These are phyloP conservation scores for Tromatobia lineatoria DNA, from an alignment of 2,888 invertebrate species.

Conservation along the genomic window DNA sequence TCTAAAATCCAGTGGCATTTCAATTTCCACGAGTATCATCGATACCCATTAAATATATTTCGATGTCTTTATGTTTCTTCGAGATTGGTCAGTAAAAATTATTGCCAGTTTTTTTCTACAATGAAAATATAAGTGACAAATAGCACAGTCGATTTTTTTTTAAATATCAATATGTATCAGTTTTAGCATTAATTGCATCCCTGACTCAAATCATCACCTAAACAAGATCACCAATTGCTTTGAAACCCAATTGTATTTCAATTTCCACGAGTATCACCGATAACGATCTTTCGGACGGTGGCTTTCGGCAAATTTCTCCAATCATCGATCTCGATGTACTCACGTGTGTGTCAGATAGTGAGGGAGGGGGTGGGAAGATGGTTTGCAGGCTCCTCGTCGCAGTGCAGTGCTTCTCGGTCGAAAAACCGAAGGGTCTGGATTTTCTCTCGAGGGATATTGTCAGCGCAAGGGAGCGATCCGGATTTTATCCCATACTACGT, in stretches of 20 bases:
- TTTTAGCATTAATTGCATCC: no score
- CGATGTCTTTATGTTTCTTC: no score
- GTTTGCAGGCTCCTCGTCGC: slow-evolving; percentile 35
- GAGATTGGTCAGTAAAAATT: no score
- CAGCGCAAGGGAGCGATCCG: slow-evolving; percentile 77
- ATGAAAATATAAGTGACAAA: no score
- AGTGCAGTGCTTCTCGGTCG: slow-evolving; percentile 11
- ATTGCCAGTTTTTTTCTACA: no score
- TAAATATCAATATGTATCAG: no score
- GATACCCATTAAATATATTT: no score
- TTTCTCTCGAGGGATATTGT: slow-evolving; percentile 68
- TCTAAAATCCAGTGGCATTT: slow-evolving; percentile 36
- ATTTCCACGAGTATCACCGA: slow-evolving; percentile 80
- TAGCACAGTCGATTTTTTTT: no score
- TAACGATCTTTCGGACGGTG: slow-evolving; percentile 75
- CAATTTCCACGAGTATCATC: slow-evolving; percentile 79
- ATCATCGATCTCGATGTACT: slow-evolving; percentile 64
- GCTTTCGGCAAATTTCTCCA: slow-evolving; percentile 43
- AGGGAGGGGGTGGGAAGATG: slow-evolving; percentile 38
- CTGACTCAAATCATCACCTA: background rate
- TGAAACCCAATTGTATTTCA: slow-evolving; percentile 47
- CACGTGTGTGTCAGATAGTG: slow-evolving; percentile 44
- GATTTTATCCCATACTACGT: slow-evolving; percentile 76
- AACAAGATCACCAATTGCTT: slow-evolving; percentile 26
- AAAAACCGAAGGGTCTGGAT: slow-evolving; percentile 54